Evolutionary conservation across 2,113 vertebrate species (phyloP).

Genomic region (Neotoma lepida): DNA sequence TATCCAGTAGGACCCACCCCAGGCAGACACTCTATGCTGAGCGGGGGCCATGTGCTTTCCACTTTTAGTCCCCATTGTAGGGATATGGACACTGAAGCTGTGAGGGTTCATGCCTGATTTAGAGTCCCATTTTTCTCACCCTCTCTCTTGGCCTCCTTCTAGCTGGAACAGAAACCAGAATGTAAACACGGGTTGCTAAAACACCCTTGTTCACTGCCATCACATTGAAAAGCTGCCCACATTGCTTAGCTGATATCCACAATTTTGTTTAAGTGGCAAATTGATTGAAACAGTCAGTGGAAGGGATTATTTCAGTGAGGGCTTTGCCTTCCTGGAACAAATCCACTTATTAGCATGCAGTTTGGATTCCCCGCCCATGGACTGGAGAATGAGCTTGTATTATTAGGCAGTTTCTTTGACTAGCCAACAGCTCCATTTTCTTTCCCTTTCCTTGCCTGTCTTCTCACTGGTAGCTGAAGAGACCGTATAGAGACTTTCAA

Average conservation of each 20-base stretch:
- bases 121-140: not conserved
- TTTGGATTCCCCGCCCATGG: not conserved
- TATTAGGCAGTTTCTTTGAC: not conserved
- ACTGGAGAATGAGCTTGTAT: not conserved
- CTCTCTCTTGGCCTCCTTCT: not conserved
- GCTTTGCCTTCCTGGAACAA: constrained; percentile 42
- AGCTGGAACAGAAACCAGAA: not conserved
- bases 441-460: not conserved
- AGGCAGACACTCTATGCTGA: not conserved
- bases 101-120: not conserved
- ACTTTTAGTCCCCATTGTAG: not conserved
- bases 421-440: not conserved
- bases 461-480: not conserved
- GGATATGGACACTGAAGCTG: not conserved
- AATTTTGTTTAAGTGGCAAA: constrained; percentile 48
- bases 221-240: constrained; percentile 41
- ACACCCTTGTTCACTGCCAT: not conserved
- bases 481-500: not conserved
- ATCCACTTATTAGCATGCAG: constrained; percentile 28
- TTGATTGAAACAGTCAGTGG: constrained; percentile 49
- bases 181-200: not conserved
- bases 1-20: not conserved
- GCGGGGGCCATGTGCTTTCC: too few relatives aligned
- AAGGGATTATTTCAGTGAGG: constrained; percentile 18
- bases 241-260: constrained; percentile 26